phyloP scores from a whole-genome alignment of 1,140 invertebrate genomes.

The Penaeus japonicus region DNA sequence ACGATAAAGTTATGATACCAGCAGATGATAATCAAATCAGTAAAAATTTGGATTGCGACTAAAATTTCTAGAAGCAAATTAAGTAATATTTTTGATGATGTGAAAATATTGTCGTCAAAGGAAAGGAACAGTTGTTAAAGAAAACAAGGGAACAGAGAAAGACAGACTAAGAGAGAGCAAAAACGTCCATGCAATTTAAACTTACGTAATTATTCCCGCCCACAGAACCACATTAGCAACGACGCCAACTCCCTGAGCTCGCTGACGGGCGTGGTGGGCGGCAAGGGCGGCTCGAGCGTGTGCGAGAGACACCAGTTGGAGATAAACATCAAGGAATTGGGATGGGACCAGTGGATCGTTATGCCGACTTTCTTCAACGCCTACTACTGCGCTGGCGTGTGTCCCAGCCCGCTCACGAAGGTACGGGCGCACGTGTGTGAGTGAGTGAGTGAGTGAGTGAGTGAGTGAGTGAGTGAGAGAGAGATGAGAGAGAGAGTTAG shows the following conservation, averaged over 20 bases:
- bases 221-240: slow-evolving; percentile 20
- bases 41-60: no score
- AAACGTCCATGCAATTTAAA: no score
- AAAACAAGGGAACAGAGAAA: no score
- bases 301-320: background rate
- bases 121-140: no score
- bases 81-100: no score
- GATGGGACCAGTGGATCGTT: slow-evolving; percentile 2
- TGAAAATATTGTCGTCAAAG: no score
- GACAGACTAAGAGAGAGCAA: no score
- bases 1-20: no score
- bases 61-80: no score
- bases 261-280: background rate
- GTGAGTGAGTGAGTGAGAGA: background rate
- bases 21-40: no score
- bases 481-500: no score
- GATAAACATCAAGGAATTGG: background rate
- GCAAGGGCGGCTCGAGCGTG: background rate
- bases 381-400: slow-evolving; percentile 24
- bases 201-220: background rate
- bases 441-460: background rate
- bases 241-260: background rate
- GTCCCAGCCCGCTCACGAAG: slow-evolving; percentile 29
- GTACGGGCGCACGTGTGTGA: background rate
- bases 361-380: slow-evolving; percentile 7